Evolutionary conservation across 2,113 vertebrate species (phyloP).

Genomic region (Pungitius pungitius): DNA sequence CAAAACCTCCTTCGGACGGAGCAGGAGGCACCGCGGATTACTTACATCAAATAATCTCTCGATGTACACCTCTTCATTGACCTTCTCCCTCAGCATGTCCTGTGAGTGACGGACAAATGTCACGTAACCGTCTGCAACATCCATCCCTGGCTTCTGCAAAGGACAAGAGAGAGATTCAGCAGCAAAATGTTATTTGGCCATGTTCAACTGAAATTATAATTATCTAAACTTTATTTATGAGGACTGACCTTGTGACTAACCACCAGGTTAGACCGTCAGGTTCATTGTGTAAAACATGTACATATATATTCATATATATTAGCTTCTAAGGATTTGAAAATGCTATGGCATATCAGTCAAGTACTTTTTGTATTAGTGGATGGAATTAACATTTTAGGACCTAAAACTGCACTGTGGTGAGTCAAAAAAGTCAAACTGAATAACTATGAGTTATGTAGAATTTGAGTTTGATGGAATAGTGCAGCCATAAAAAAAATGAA

Average conservation of each 20-base stretch:
- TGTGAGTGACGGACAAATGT: slow-evolving; percentile 98
- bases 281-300: background rate
- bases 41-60: slow-evolving; percentile 99
- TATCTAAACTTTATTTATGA: background rate
- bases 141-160: slow-evolving; percentile 97
- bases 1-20: background rate
- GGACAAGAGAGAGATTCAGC: background rate
- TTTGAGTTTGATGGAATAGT: background rate
- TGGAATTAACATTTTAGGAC: background rate
- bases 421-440: background rate
- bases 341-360: background rate
- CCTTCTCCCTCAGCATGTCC: slow-evolving; percentile 98
- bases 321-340: background rate
- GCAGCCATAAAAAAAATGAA: background rate
- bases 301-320: background rate
- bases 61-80: slow-evolving; percentile 99
- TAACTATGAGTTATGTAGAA: background rate
- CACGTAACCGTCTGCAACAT: slow-evolving; percentile 97
- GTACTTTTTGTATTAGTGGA: no score
- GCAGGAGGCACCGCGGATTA: slow-evolving; percentile 50
- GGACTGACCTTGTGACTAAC: background rate
- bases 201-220: background rate
- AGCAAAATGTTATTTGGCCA: background rate
- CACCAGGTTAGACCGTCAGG: background rate
- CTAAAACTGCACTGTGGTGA: background rate